These are phyloP conservation scores for Thaleichthys pacificus DNA, from an alignment of 2,797 vertebrate genomes.

Conservation along the genomic window DNA sequence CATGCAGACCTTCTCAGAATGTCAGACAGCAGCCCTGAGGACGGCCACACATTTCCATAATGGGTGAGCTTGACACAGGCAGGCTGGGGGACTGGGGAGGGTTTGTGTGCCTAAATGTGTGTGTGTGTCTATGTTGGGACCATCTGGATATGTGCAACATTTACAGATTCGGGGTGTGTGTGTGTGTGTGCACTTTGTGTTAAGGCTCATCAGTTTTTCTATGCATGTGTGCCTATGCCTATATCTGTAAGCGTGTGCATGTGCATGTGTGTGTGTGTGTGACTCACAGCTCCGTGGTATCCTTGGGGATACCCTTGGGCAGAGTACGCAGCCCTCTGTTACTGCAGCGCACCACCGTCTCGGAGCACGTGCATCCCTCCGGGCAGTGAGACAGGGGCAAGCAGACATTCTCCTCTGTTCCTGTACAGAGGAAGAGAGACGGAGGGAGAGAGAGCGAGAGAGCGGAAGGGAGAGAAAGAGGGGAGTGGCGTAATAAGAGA, in stretches of 20 bases:
- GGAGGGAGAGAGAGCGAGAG: background rate
- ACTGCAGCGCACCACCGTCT: conserved; percentile 93
- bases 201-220: background rate
- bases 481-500: background rate
- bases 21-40: background rate
- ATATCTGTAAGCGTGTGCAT: background rate
- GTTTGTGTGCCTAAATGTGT: background rate
- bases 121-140: background rate
- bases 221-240: background rate
- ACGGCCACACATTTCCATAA: background rate
- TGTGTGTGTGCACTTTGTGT: conserved; percentile 1
- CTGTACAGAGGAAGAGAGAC: conserved; percentile 60
- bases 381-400: conserved; percentile 89
- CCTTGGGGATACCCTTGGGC: conserved; percentile 94
- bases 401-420: conserved; percentile 90
- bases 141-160: too few species aligned
- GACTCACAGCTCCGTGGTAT: conserved; percentile 95
- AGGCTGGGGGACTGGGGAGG: too few species aligned
- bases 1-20: background rate
- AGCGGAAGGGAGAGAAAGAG: background rate
- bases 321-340: conserved; percentile 86
- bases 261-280: background rate
- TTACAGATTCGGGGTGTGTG: background rate
- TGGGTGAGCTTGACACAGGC: background rate
- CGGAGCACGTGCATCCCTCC: conserved; percentile 90